Percentiles rank a stretch among this genome's conserved stretches.
These are phyloP conservation scores for Spheniscus humboldti DNA, from an alignment of 2,797 vertebrate species.

Conservation along the genomic window DNA sequence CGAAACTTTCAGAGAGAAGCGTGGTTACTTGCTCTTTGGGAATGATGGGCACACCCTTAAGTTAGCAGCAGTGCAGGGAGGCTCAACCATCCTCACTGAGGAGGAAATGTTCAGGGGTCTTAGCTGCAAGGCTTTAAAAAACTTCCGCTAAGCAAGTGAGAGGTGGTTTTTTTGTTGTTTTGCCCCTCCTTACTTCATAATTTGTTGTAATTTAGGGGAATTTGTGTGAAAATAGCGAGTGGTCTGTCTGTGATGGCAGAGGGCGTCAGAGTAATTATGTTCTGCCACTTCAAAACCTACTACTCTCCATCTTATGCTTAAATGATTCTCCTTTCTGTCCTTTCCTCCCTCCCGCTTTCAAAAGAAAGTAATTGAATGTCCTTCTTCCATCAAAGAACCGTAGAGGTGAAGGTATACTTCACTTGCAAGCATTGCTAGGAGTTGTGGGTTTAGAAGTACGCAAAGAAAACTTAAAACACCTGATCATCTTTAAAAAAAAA, in stretches of 20 bases:
- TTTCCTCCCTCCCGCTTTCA: not conserved
- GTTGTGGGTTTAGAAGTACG: not conserved
- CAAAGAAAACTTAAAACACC: not conserved
- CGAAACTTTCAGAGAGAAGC: not conserved
- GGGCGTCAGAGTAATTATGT: not conserved
- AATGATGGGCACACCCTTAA: not conserved
- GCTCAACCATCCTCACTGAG: not conserved
- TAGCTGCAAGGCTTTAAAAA: not conserved
- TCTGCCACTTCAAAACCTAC: not conserved
- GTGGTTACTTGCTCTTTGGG: not conserved
- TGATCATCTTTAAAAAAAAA: not conserved
- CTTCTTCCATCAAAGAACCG: not conserved
- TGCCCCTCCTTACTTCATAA: not conserved
- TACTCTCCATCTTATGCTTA: not conserved
- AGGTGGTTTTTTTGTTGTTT: not conserved
- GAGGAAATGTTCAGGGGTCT: not conserved
- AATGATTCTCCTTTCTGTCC: not conserved
- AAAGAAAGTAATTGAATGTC: not conserved
- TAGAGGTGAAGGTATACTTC: not conserved
- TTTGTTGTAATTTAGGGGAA: not conserved
- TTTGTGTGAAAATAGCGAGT: not conserved
- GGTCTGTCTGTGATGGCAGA: not conserved
- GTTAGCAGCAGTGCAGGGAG: not conserved
- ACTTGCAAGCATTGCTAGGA: not conserved
- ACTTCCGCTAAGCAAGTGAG: not conserved